Conservation (phyloP, 1,140 invertebrate species). For the Microplitis demolitor region DNA sequence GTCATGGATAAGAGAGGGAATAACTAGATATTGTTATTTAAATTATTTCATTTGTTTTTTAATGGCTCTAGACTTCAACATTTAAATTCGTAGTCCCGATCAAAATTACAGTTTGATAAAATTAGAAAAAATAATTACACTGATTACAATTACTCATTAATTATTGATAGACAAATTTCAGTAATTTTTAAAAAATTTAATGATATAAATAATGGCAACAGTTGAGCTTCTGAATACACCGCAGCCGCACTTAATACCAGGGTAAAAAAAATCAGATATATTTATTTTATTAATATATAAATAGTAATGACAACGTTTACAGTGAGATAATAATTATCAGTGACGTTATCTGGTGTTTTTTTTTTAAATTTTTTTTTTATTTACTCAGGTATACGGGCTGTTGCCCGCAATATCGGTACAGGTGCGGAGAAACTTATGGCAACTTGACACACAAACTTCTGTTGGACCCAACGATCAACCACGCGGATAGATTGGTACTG, state of each 20-base stretch:
- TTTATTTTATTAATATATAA: not conserved
- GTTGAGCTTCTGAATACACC: slow-evolving; percentile 56
- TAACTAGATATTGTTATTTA: not conserved
- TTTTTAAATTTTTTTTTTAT: slow-evolving; percentile 5
- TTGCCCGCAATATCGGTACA: slow-evolving; percentile 73
- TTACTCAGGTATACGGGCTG: slow-evolving; percentile 71
- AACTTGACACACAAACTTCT: slow-evolving; percentile 72
- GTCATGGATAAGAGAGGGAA: not conserved
- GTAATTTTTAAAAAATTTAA: too few relatives aligned
- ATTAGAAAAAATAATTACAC: too few relatives aligned
- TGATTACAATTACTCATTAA: too few relatives aligned
- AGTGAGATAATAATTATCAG: not conserved
- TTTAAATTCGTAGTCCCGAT: too few relatives aligned
- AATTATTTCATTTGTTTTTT: not conserved
- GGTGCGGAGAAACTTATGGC: slow-evolving; percentile 74
- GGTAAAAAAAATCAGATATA: slow-evolving; percentile 53
- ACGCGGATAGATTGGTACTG: slow-evolving; percentile 71
- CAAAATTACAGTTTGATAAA: too few relatives aligned
- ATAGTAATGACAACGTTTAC: not conserved
- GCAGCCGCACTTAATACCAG: slow-evolving; percentile 66
- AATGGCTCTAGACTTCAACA: too few relatives aligned
- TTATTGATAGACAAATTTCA: too few relatives aligned
- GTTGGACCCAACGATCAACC: slow-evolving; percentile 71
- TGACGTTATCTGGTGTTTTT: not conserved
- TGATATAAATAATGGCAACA: slow-evolving; percentile 29